Evolutionary conservation across 2,888 invertebrate genomes (phyloP).

Genomic region (Drosophila cracens): DNA sequence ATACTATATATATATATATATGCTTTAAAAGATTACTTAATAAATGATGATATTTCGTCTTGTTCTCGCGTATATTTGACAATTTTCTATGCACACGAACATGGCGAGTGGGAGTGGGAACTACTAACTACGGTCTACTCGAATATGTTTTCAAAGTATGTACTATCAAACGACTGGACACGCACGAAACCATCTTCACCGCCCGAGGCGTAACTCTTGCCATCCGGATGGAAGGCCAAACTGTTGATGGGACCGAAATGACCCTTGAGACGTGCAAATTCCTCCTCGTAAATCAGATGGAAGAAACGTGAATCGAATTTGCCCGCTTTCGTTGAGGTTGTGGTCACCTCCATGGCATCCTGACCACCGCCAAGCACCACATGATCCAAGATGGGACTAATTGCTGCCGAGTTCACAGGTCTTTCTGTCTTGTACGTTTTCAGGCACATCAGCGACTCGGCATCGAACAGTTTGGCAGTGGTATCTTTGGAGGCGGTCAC

Average conservation of each 20-base stretch:
- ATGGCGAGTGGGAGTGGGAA: constrained; percentile 45
- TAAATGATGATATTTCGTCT: constrained; percentile 71
- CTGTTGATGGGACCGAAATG: constrained; percentile 99
- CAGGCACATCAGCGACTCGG: constrained; percentile 92
- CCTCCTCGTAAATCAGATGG: constrained; percentile 98
- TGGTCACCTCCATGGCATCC: constrained; percentile 99
- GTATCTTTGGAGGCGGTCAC: constrained; percentile 98
- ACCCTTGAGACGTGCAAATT: constrained; percentile 98
- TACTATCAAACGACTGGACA: constrained; percentile 97
- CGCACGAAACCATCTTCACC: constrained; percentile 99
- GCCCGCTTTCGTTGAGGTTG: constrained; percentile 96
- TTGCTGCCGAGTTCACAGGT: constrained; percentile 98
- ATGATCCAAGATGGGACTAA: constrained; percentile 97
- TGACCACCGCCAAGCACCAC: constrained; percentile 99
- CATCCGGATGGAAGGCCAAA: constrained; percentile 98
- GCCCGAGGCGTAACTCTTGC: constrained; percentile 97
- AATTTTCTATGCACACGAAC: constrained; percentile 72
- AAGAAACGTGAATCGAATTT: constrained; percentile 98
- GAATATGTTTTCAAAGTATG: constrained; percentile 92
- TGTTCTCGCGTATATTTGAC: constrained; percentile 80
- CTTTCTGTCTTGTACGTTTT: constrained; percentile 99
- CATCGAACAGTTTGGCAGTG: constrained; percentile 97
- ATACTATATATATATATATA: constrained; percentile 13
- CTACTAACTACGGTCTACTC: constrained; percentile 69
- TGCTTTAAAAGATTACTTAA: constrained; percentile 53